Evolutionary conservation across 1,140 invertebrate species (phyloP).

Genomic region (Drosophila sp.): DNA sequence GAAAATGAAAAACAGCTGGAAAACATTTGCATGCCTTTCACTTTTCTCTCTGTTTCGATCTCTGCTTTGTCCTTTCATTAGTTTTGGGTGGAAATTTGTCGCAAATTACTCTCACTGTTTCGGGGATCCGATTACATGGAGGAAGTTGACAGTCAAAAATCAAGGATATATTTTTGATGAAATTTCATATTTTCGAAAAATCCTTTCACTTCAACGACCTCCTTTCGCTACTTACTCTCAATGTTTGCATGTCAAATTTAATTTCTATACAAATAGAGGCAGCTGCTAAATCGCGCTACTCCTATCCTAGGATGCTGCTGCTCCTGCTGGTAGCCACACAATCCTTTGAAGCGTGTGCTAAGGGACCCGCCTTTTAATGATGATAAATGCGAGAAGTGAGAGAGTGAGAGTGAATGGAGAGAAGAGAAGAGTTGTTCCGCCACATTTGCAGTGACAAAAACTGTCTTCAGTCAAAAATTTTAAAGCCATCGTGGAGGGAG

Average conservation of each 20-base stretch:
- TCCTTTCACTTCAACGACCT: constrained; percentile 61
- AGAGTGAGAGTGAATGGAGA: constrained; percentile 20
- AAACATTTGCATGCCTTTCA: constrained; percentile 79
- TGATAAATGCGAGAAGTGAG: constrained; percentile 68
- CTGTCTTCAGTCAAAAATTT: constrained; percentile 39
- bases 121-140: constrained; percentile 51
- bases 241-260: constrained; percentile 80
- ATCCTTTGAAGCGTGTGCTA: constrained; percentile 57
- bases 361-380: constrained; percentile 65
- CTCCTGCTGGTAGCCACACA: constrained; percentile 47
- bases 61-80: neutral
- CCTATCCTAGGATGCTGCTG: constrained; percentile 5
- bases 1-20: constrained; percentile 57
- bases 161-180: constrained; percentile 43
- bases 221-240: constrained; percentile 6
- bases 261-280: constrained; percentile 76
- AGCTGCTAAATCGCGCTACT: constrained; percentile 61
- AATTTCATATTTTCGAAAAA: constrained; percentile 38
- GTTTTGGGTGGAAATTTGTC: constrained; percentile 67
- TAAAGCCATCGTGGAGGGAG: constrained; percentile 18
- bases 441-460: constrained; percentile 63
- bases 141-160: constrained; percentile 38
- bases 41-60: constrained; percentile 33
- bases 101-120: constrained; percentile 77
- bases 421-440: constrained; percentile 60